Base-by-base conservation (phyloP, 2,113 vertebrate genomes). In the Pyxicephalus adspersus region DNA sequence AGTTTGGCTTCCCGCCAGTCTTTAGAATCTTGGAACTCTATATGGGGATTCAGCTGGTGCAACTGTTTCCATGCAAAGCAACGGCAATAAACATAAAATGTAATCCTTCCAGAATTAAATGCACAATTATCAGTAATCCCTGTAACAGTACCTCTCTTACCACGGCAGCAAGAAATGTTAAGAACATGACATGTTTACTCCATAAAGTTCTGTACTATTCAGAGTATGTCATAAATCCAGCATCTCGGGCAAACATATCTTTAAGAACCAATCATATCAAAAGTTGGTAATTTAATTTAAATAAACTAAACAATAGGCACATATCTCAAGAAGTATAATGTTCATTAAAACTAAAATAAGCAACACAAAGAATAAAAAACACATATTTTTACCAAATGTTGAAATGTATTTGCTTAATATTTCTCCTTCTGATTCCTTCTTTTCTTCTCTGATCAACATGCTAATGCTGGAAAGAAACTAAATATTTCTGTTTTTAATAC, bases 31-130 rank as follows among this genome's bases (percentile, higher is more conserved):
- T 81, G 79, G 79, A 81, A 81, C 79, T 74, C 57, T 72, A 81
- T 73, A 81, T 73, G 70, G 79, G 68, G 68, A 81, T 81, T 81
- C 79, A 81, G 79, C 79, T 81, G 79, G 79, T 81, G 68, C 79
- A 81, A 81, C 79, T 64, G 58, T 81, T 81, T 72, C 68, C 68
- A 73, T 81, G 68, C 68, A 81, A 64, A 81, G 68, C 61, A 81
- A 81, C 70, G 60, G 70, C 63, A 82, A 82, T 82, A 82, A 82
- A 82, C 80, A 82, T 82, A 74, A 80, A 74, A 75, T 75, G 80
- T 82, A 82, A 82, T 75, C 71, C 78, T 82, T 58, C 13, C 65
- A 74, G 80, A 82, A 82, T 58, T 75, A 82, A 82, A 81, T 74
- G 79, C 66, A 71, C 80, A 82, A 82, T 75, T 75, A 75, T 66